Evolutionary conservation across 2,797 vertebrate species (phyloP), one percentile per base, ranked within the genome.

Genomic region (Clarias pachynema): DNA sequence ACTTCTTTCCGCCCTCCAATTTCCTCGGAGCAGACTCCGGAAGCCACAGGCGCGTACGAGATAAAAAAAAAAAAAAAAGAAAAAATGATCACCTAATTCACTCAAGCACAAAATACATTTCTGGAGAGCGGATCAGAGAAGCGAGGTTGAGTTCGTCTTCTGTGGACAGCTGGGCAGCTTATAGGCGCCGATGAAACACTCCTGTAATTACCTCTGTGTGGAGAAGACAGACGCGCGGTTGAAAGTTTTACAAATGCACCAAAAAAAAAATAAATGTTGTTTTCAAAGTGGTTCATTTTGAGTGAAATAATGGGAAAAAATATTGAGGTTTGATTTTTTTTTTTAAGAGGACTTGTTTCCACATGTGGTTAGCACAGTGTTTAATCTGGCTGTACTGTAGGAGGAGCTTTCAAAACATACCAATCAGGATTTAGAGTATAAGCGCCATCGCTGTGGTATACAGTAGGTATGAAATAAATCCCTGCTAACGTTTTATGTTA

Each of bases 61-160:
- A 96, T 96, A 95, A 95, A 95, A 89, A 79, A 90, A 95, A 95
- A 95, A 24, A 6, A 24, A 2, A 0, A 95, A 95, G 95, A 89
- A 73, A 90, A 95, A 95, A 95, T 95, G 94, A 96, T 96, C 95
- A 95, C 95, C 94, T 95, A 95, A 95, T 96, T 96, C 95, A 96
- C 92, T 96, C 95, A 95, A 95, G 95, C 95, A 96, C 93, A 96
- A 96, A 96, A 96, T 96, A 95, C 94, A 95, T 95, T 96, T 95
- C 94, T 92, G 91, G 66, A 70, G 84, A 85, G 85, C 81, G 63
- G 84, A 83, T 88, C 81, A 70, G 87, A 89, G 83, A 87, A 85
- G 22, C 83, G 53, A 69, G 79, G 70, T 59, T 5, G 59, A 85
- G 80, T 84, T 85, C 65, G 83, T 87, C 86, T 63, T 56, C 89